These are phyloP conservation scores for Chrysolina americana DNA, from an alignment of 2,888 invertebrate genomes.

Conservation along the genomic window DNA sequence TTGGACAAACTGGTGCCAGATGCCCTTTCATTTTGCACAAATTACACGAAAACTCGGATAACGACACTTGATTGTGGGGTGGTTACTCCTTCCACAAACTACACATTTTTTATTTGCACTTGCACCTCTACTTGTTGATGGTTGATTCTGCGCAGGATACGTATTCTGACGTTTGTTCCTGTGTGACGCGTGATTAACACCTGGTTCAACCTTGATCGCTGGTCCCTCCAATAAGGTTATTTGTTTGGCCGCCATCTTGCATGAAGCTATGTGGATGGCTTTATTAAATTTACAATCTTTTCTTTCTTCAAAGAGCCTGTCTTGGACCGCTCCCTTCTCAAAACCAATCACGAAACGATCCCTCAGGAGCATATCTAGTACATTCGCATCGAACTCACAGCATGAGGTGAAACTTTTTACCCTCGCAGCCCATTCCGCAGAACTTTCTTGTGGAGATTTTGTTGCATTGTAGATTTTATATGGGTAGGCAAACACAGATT, in stretches of 20 bases:
- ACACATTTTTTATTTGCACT: neutral
- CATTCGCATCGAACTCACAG: neutral
- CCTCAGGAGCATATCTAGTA: neutral
- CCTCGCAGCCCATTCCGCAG: neutral
- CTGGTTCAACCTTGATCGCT: neutral
- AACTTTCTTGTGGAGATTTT: neutral
- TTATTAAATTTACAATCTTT: neutral
- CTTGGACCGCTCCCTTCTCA: conserved; percentile 4
- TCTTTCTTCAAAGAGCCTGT: conserved; percentile 1
- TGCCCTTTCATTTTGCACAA: neutral
- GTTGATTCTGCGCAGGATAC: too few relatives aligned
- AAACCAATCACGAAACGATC: neutral
- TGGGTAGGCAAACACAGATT: neutral
- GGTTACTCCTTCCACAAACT: neutral
- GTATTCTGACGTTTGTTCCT: neutral
- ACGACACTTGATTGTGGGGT: neutral
- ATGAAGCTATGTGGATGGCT: conserved; percentile 5
- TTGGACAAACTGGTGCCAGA: neutral
- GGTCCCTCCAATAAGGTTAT: neutral
- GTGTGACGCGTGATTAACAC: neutral
- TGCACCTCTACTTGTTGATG: too few relatives aligned
- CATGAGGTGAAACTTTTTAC: neutral
- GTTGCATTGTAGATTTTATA: neutral
- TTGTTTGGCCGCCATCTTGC: conserved; percentile 12
- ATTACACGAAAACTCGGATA: too few relatives aligned